Evolutionary conservation across 2,113 vertebrate genomes (phyloP), one percentile per base, ranked within the genome.

Genomic region (Xenotilapia leptura): DNA sequence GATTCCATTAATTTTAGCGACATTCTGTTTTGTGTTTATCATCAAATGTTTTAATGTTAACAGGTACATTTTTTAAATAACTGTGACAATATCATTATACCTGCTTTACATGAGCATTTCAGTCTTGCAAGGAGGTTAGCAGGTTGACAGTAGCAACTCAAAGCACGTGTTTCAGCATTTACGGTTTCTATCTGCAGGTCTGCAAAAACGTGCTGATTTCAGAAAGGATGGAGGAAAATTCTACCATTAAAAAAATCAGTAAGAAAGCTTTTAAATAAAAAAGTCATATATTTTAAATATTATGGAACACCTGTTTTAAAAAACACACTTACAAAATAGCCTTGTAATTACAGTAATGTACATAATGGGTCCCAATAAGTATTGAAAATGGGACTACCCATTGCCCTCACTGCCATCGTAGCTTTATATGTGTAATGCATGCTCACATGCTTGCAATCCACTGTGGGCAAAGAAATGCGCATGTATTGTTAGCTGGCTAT

Each of bases 181-280:
- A 13, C 26, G 0, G 5, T 26, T 83, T 54, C 28, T 83, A 33
- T 92, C 47, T 33, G 84, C 90, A 99, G 98, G 97, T 98, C 77
- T 98, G 97, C 83, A 97, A 97, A 91, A 97, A 97, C 88, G 98
- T 98, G 86, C 95, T 98, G 82, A 87, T 99, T 55, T 86, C 91
- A 45, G 49, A 82, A 68, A 55, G 58, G 17, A 79, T 84, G 6
- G 2, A 4, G 6, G 56, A 90, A 54, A 75, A 79, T 15, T 9
- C 12, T 56, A 19, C 17, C 7, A 40, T 6, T 21, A 77, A 31
- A 86, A 60, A 33, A 15, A 88, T 82, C 70, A 80, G 92, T 90
- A 87, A 89, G 87, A 31, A 31, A 19, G 10, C 23, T 19, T 77
- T 77, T 51, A 51, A 77, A 5, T 28, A 49, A 77, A 49, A 28